A percentile compares a stretch with the other conserved stretches of the same genome.
These are phyloP conservation scores for Hippasteria phrygiana DNA, from an alignment of 53 echinoderm and acorn worm genomes.

Conservation along the genomic window DNA sequence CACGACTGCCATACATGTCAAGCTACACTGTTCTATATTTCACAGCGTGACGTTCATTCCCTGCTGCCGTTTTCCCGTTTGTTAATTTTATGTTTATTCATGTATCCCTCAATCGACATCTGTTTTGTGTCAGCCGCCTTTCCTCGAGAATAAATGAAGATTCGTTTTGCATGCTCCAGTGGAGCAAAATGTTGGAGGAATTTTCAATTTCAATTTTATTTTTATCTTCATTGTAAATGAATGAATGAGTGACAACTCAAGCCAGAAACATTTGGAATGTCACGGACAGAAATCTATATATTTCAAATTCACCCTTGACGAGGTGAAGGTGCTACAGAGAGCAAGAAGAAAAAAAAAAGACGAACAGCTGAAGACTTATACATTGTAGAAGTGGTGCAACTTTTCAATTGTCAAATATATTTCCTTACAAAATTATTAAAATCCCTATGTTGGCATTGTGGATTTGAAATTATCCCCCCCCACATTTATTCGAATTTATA, in stretches of 20 bases:
- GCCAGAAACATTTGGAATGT: neutral
- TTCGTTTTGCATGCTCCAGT: constrained; percentile 21
- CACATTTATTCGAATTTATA: no score
- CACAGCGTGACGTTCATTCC: neutral
- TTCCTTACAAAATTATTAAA: no score
- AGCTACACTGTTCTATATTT: neutral
- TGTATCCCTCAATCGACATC: neutral
- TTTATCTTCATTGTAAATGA: neutral
- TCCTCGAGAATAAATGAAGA: neutral
- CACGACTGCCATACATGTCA: no score
- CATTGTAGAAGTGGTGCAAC: no score
- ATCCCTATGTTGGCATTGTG: no score
- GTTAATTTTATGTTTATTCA: neutral
- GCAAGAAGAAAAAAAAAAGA: no score
- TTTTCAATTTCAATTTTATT: constrained; percentile 1
- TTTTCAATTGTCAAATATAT: no score
- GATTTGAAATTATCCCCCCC: no score
- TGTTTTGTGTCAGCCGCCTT: neutral
- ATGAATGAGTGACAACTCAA: neutral
- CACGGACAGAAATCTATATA: no score
- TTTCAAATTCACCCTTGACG: no score
- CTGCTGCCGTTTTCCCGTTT: neutral
- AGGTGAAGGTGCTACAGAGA: no score
- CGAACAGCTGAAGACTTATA: no score
- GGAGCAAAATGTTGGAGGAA: constrained; percentile 13